phyloP scores from a whole-genome alignment of 2,797 vertebrate species.

The Dipus sagitta region DNA sequence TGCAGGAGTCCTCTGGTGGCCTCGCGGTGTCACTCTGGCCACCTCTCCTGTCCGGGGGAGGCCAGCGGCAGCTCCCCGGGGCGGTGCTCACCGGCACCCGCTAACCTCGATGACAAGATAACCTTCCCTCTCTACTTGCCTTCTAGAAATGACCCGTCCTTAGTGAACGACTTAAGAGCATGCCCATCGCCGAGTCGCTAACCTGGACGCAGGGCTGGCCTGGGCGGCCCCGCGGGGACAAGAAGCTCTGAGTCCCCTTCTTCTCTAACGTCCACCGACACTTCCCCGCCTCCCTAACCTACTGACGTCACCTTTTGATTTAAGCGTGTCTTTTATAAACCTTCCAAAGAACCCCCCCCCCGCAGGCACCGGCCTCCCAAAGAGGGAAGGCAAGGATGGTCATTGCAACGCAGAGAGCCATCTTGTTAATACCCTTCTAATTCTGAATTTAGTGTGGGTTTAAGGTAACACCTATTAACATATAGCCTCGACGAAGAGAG shows the following conservation, averaged over 20 bases:
- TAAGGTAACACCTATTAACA: slow-evolving; percentile 84
- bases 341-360: slow-evolving; percentile 65
- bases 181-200: slow-evolving; percentile 79
- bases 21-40: slow-evolving; percentile 62
- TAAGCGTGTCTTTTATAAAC: slow-evolving; percentile 69
- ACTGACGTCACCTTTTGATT: slow-evolving; percentile 82
- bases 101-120: slow-evolving; percentile 83
- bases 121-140: slow-evolving; percentile 77
- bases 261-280: slow-evolving; percentile 77
- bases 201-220: slow-evolving; percentile 66
- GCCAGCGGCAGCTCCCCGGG: not conserved
- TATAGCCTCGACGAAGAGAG: slow-evolving; percentile 79
- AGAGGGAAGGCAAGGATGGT: slow-evolving; percentile 52
- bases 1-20: slow-evolving; percentile 70
- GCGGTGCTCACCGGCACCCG: slow-evolving; percentile 78
- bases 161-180: slow-evolving; percentile 69
- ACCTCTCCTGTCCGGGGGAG: not conserved
- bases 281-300: slow-evolving; percentile 63
- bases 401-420: not conserved
- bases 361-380: slow-evolving; percentile 63
- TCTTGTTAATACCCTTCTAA: slow-evolving; percentile 80
- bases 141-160: slow-evolving; percentile 10
- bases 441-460: slow-evolving; percentile 74
- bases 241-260: slow-evolving; percentile 86
- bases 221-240: slow-evolving; percentile 71